Evolutionary conservation across 2,888 invertebrate genomes (phyloP).

Genomic region (Netelia fuscicornis): DNA sequence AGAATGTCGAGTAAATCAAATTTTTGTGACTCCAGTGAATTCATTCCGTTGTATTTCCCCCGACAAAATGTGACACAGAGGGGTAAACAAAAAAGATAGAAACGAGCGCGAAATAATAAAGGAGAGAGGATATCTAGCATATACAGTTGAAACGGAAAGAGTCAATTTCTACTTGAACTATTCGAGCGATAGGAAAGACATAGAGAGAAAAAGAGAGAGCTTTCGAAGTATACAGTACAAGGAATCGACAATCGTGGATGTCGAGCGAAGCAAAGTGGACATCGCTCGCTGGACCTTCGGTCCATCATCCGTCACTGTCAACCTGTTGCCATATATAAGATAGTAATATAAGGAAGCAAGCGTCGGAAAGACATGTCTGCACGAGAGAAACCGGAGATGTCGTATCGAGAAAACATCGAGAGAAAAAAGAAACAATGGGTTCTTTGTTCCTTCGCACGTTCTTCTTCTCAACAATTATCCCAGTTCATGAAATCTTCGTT

Average conservation of each 20-base stretch:
- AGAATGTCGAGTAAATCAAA: neutral
- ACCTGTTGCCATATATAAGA: slow-evolving; percentile 71
- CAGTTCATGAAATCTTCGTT: neutral
- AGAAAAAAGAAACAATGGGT: slow-evolving; percentile 6
- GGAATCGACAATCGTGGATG: neutral
- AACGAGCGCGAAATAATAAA: slow-evolving; percentile 20
- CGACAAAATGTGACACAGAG: neutral
- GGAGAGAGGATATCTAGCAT: neutral
- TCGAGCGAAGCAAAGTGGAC: slow-evolving; percentile 5
- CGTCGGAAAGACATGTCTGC: slow-evolving; percentile 17
- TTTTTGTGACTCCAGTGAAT: slow-evolving; percentile 38
- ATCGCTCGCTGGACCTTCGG: slow-evolving; percentile 34
- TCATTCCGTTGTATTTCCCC: slow-evolving; percentile 15
- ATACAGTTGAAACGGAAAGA: neutral
- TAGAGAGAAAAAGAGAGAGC: neutral
- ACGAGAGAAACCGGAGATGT: neutral
- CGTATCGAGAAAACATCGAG: slow-evolving; percentile 14
- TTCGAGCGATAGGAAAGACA: neutral
- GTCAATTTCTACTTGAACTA: neutral
- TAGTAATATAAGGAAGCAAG: neutral
- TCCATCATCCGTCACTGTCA: slow-evolving; percentile 71
- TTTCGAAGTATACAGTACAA: neutral
- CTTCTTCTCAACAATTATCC: neutral
- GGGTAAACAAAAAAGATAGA: neutral
- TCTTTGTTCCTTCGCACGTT: slow-evolving; percentile 22